Evolutionary conservation across 2,888 invertebrate genomes (phyloP).

Genomic region (Limnephilus lunatus): DNA sequence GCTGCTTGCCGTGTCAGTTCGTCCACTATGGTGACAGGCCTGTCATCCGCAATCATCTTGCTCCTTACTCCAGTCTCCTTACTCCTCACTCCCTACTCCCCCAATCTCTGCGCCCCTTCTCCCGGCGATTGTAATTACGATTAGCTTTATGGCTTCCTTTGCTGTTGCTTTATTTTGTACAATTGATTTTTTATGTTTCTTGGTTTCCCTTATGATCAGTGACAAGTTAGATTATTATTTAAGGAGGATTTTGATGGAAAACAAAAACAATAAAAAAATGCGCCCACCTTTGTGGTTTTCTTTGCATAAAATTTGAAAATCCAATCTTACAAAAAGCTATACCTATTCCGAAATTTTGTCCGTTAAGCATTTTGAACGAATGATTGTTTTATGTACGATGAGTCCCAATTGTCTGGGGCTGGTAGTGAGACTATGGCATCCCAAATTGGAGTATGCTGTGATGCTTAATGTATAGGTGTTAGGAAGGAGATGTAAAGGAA

Average conservation of each 20-base stretch:
- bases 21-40: slow-evolving; percentile 6
- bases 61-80: neutral
- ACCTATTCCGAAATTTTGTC: too few relatives aligned
- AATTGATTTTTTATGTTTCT: neutral
- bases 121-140: slow-evolving; percentile 9
- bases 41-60: neutral
- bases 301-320: too few relatives aligned
- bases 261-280: too few relatives aligned
- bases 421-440: neutral
- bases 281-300: too few relatives aligned
- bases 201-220: neutral
- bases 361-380: too few relatives aligned
- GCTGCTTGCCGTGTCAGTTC: neutral
- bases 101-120: neutral
- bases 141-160: neutral
- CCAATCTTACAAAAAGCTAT: too few relatives aligned
- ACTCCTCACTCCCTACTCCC: neutral
- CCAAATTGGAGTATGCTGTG: neutral
- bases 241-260: too few relatives aligned
- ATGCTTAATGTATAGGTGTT: neutral
- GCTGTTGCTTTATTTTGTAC: neutral
- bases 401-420: neutral
- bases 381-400: too few relatives aligned
- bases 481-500: too few relatives aligned
- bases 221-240: neutral